These are phyloP conservation scores for Odontesthes bonariensis DNA, from an alignment of 2,113 vertebrate species.

Conservation along the genomic window DNA sequence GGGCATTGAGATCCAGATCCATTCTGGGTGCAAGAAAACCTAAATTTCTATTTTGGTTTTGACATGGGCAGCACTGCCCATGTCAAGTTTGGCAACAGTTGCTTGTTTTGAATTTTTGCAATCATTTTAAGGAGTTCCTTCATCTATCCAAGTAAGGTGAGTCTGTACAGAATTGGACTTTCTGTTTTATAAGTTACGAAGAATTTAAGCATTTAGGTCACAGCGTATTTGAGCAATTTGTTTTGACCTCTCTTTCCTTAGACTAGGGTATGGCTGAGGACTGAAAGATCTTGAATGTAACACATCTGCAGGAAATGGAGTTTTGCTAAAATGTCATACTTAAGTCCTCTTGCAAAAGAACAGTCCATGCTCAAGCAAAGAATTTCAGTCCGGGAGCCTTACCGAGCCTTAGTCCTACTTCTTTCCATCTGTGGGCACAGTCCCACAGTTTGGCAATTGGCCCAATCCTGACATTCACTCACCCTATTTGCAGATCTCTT, in stretches of 20 bases:
- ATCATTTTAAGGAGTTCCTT: conserved; percentile 1
- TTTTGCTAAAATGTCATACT: no score
- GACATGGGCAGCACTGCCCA: background rate
- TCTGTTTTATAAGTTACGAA: background rate
- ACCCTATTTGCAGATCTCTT: conserved; percentile 13
- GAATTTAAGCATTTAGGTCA: no score
- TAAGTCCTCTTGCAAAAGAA: no score
- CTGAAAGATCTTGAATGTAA: no score
- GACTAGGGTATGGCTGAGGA: no score
- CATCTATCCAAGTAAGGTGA: conserved; percentile 33
- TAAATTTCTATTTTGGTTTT: background rate
- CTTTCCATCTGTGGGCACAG: background rate
- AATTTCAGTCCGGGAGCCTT: background rate
- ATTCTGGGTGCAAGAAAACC: conserved; percentile 8
- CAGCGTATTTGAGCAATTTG: no score
- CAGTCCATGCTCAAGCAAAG: background rate
- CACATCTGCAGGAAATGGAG: no score
- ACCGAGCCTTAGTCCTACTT: no score
- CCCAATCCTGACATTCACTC: background rate
- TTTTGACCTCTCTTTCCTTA: no score
- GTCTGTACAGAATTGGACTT: background rate
- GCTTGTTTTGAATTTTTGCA: conserved; percentile 1
- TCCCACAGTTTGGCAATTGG: no score
- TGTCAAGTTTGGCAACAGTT: background rate
- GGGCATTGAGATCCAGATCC: background rate